Evolutionary conservation across 2,888 invertebrate genomes (phyloP).

Genomic region (Philaethria dido): DNA sequence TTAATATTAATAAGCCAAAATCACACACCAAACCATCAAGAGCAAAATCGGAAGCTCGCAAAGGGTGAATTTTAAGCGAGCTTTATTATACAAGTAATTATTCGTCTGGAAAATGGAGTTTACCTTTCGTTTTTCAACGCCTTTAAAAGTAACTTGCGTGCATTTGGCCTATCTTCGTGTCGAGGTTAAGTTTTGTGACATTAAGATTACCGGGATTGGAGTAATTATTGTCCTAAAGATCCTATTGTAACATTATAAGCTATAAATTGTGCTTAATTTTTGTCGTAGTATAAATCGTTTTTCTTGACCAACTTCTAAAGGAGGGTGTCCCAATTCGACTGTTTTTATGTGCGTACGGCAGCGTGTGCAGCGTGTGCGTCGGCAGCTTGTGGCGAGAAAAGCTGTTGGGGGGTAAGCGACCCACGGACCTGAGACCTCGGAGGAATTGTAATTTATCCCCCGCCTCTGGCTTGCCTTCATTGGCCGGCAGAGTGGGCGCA

Average conservation of each 20-base stretch:
- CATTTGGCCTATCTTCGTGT: constrained; percentile 46
- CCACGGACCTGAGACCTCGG: too few relatives aligned
- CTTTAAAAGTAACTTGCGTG: constrained; percentile 45
- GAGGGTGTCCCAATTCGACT: too few relatives aligned
- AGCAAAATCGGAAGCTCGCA: constrained; percentile 33
- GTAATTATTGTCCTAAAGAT: constrained; percentile 36
- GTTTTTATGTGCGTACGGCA: too few relatives aligned
- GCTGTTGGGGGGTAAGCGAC: too few relatives aligned
- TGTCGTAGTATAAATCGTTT: too few relatives aligned
- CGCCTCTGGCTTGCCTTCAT: too few relatives aligned
- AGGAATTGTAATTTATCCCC: too few relatives aligned
- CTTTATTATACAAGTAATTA: constrained; percentile 47
- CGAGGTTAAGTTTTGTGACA: constrained; percentile 48
- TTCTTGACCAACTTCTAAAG: too few relatives aligned
- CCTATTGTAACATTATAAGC: not conserved
- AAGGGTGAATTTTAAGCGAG: constrained; percentile 57
- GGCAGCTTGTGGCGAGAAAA: too few relatives aligned
- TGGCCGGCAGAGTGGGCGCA: too few relatives aligned
- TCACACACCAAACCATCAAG: constrained; percentile 36
- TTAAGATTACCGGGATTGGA: constrained; percentile 51
- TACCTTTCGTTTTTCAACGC: constrained; percentile 50
- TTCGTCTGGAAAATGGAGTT: constrained; percentile 52
- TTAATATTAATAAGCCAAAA: constrained; percentile 41
- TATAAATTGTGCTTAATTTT: not conserved
- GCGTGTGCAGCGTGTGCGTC: too few relatives aligned